Evolutionary conservation across 2,797 vertebrate species (phyloP).

Genomic region (Spinibarbus caldwelli): DNA sequence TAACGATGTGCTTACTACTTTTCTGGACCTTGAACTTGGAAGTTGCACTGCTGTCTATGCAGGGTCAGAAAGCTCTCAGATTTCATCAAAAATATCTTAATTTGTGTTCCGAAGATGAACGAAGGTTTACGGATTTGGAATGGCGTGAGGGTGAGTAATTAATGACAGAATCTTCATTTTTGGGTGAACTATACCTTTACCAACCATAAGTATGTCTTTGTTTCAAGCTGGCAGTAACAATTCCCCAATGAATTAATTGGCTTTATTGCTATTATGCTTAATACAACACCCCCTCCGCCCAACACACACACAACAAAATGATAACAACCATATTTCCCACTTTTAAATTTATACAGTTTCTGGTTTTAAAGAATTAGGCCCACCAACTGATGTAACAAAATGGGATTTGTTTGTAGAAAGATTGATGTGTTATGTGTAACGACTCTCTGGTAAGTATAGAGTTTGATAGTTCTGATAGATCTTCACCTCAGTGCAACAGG

Average conservation of each 20-base stretch:
- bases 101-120: neutral
- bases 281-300: no score
- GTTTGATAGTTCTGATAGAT: slow-evolving; percentile 6
- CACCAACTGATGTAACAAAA: neutral
- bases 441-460: neutral
- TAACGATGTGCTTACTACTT: no score
- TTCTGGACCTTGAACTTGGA: no score
- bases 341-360: neutral
- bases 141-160: neutral
- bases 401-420: neutral
- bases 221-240: slow-evolving; percentile 66
- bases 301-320: no score
- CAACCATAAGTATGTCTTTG: slow-evolving; percentile 63
- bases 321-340: no score
- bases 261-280: slow-evolving; percentile 57
- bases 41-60: neutral
- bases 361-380: neutral
- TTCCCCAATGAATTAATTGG: slow-evolving; percentile 64
- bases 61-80: neutral
- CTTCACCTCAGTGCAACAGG: neutral
- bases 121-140: neutral
- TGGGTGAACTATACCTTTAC: neutral
- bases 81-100: neutral
- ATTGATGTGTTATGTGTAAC: neutral
- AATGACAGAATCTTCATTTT: neutral